Evolutionary conservation across 2,113 vertebrate genomes (phyloP), one percentile per base, ranked within the genome.

Genomic region (Entosphenus tridentatus): DNA sequence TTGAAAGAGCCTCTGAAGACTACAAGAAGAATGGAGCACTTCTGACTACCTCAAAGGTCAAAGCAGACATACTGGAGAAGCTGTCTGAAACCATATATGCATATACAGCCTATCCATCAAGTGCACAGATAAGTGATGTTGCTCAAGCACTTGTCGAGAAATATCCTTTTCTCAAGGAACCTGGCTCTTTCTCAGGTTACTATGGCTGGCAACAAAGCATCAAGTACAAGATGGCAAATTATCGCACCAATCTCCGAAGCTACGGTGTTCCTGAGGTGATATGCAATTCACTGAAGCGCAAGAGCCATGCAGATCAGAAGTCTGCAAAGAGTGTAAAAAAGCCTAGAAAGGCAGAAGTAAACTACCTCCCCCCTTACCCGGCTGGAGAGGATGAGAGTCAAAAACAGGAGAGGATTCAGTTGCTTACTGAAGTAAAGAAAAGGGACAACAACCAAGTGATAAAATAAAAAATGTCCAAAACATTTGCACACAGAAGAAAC

Each of bases 201-300:
- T 73, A 76, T 71, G 74, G 73, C 57, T 77, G 73, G 75, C 73
- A 73, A 68, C 70, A 71, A 70, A 71, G 72, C 70, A 1, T 74
- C 8, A 75, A 73, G 70, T 71, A 72, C 69, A 74, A 76, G 59
- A 74, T 73, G 70, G 69, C 58, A 57, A 74, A 76, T 75, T 74
- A 73, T 70, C 56, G 68, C 12, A 73, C 70, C 57, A 75, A 73
- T 70, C 72, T 73, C 69, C 8, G 57, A 73, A 69, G 69, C 57
- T 72, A 56, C 3, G 69, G 70, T 70, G 56, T 71, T 73, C 73
- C 73, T 59, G 72, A 73, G 16, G 70, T 75, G 21, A 69, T 57
- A 11, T 71, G 72, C 58, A 73, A 75, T 72, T 56, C 72, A 56
- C 2, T 75, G 10, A 76, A 73, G 55, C 57, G 12, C 56, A 75